A percentile compares a stretch with the other conserved stretches of the same genome.
Evolutionary conservation across 2,888 invertebrate species (phyloP).

Genomic region (Lasioglossum vierecki): DNA sequence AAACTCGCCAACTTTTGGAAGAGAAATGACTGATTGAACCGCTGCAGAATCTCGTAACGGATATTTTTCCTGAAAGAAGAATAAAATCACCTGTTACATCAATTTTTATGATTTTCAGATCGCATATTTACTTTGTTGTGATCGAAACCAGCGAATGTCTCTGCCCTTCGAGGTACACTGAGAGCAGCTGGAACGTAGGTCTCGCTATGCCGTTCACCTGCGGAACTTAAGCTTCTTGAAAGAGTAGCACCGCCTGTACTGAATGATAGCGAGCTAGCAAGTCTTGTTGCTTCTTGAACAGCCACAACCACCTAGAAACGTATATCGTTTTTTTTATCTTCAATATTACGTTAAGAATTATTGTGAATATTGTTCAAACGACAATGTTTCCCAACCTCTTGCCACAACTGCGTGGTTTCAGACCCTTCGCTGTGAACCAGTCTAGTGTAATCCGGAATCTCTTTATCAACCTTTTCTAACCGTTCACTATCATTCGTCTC

Average conservation of each 20-base stretch:
- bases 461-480: constrained; percentile 76
- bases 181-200: constrained; percentile 93
- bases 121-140: constrained; percentile 80
- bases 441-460: constrained; percentile 89
- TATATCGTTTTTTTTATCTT: background rate
- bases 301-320: constrained; percentile 75
- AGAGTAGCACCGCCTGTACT: constrained; percentile 89
- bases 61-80: constrained; percentile 74
- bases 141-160: constrained; percentile 98
- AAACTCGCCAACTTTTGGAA: constrained; percentile 72
- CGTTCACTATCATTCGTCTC: constrained; percentile 76
- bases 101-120: background rate
- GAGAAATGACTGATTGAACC: constrained; percentile 70
- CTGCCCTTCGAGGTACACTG: constrained; percentile 92
- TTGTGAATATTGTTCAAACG: background rate
- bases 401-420: constrained; percentile 92
- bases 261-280: constrained; percentile 90
- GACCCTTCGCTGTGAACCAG: constrained; percentile 90
- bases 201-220: constrained; percentile 95
- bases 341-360: background rate
- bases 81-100: background rate
- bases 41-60: constrained; percentile 78
- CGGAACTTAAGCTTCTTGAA: constrained; percentile 96
- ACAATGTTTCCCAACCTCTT: constrained; percentile 86
- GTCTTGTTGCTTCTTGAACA: constrained; percentile 89